These are phyloP conservation scores for Zeugodacus cucurbitae DNA, from an alignment of 1,140 invertebrate species.

Conservation along the genomic window DNA sequence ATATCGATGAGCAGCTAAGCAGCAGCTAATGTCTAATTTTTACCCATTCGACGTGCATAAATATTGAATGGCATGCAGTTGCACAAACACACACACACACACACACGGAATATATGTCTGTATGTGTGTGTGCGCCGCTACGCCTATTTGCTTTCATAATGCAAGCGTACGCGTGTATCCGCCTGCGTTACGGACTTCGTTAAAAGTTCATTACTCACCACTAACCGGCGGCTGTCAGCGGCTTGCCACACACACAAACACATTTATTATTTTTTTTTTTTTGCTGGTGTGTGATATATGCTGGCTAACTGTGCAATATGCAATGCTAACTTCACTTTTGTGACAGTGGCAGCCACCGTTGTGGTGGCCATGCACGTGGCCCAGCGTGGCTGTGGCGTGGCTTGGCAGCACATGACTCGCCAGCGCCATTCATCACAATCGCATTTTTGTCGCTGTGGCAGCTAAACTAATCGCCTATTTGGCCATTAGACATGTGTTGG, in stretches of 20 bases:
- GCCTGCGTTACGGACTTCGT: neutral
- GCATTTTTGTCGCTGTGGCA: neutral
- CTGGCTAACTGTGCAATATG: neutral
- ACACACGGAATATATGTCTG: neutral
- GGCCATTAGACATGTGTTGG: neutral
- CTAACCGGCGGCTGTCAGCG: neutral
- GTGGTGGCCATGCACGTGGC: neutral
- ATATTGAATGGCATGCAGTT: neutral
- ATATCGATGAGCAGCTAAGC: neutral
- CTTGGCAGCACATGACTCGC: neutral
- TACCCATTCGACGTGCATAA: neutral
- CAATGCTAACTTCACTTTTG: neutral
- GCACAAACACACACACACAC: neutral
- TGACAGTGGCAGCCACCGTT: neutral
- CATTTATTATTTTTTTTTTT: neutral
- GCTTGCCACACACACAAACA: neutral
- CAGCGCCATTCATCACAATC: conserved; percentile 1
- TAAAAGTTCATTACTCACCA: conserved; percentile 31
- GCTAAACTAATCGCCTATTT: neutral
- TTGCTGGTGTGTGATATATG: neutral
- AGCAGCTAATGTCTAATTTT: neutral
- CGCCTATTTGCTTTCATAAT: neutral
- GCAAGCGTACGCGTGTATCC: neutral
- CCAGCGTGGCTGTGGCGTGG: neutral
- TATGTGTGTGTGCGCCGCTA: neutral